A percentile compares a stretch with the other conserved stretches of the same genome.
Conservation (phyloP, 2,888 invertebrate species). For the Acanthosepion pharaonis region DNA sequence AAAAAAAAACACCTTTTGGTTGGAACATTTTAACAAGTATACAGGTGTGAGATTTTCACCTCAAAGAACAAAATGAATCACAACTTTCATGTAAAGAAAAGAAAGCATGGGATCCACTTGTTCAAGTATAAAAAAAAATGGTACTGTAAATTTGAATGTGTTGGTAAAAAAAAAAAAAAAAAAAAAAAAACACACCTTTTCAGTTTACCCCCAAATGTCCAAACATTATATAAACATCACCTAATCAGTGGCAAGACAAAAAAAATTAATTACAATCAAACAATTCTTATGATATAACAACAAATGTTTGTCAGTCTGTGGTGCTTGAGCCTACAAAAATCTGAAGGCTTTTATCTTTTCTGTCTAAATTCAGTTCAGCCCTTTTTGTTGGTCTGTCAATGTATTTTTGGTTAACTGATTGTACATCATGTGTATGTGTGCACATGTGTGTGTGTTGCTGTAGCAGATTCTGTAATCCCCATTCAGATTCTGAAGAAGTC, state of each 20-base stretch:
- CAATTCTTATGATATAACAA: constrained; percentile 20
- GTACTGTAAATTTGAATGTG: background rate
- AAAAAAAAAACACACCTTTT: background rate
- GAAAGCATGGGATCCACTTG: background rate
- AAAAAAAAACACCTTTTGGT: background rate
- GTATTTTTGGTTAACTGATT: background rate
- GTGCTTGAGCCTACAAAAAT: background rate
- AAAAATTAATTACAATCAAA: background rate
- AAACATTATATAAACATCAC: constrained; percentile 3
- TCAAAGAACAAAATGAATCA: background rate
- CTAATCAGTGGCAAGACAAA: constrained; percentile 6
- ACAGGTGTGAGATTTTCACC: background rate
- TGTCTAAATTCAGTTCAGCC: background rate
- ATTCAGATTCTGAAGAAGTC: background rate
- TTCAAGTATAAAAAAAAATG: background rate
- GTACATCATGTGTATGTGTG: background rate
- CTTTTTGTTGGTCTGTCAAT: background rate
- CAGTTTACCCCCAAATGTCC: background rate
- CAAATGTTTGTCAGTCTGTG: background rate
- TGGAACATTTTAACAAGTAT: constrained; percentile 4
- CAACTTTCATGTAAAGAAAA: background rate
- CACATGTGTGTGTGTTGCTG: background rate
- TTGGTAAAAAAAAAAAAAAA: background rate
- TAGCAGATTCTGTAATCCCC: background rate
- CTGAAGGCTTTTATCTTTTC: background rate